Conservation (phyloP, 1,140 invertebrate species). For the Papilio dardanus region DNA sequence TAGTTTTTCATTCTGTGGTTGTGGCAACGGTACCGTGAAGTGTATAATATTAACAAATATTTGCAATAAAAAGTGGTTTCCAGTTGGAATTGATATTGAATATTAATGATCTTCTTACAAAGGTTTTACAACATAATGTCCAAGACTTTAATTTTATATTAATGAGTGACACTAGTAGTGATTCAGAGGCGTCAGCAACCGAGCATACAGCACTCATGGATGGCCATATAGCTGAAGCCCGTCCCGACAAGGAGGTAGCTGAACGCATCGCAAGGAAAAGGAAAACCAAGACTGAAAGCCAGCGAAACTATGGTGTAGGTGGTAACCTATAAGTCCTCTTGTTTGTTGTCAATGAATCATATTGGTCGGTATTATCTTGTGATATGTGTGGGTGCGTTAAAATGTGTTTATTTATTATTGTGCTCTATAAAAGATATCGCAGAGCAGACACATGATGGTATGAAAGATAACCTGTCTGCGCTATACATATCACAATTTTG, state of each 20-base stretch:
- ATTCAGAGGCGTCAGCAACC: slow-evolving; percentile 77
- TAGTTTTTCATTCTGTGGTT: slow-evolving; percentile 32
- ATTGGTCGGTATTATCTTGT: background rate
- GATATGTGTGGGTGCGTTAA: too few relatives aligned
- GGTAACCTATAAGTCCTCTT: slow-evolving; percentile 28
- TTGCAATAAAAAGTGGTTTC: slow-evolving; percentile 2
- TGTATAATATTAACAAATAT: slow-evolving; percentile 15
- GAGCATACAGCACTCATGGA: slow-evolving; percentile 91
- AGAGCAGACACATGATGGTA: too few relatives aligned
- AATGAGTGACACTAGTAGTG: slow-evolving; percentile 76
- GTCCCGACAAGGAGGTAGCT: slow-evolving; percentile 75
- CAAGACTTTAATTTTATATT: slow-evolving; percentile 55
- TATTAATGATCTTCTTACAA: slow-evolving; percentile 12
- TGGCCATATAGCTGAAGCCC: slow-evolving; percentile 86
- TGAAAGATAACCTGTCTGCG: too few relatives aligned
- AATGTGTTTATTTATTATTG: too few relatives aligned
- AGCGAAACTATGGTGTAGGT: slow-evolving; percentile 76
- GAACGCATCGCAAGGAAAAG: slow-evolving; percentile 75
- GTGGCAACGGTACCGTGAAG: background rate
- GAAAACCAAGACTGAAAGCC: slow-evolving; percentile 68
- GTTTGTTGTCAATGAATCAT: slow-evolving; percentile 1
- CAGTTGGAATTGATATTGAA: slow-evolving; percentile 5
- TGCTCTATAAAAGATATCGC: too few relatives aligned
- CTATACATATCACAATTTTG: too few relatives aligned
- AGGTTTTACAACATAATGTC: slow-evolving; percentile 57